Evolutionary conservation across 1,140 invertebrate genomes (phyloP).

Genomic region (Latrodectus geometricus): DNA sequence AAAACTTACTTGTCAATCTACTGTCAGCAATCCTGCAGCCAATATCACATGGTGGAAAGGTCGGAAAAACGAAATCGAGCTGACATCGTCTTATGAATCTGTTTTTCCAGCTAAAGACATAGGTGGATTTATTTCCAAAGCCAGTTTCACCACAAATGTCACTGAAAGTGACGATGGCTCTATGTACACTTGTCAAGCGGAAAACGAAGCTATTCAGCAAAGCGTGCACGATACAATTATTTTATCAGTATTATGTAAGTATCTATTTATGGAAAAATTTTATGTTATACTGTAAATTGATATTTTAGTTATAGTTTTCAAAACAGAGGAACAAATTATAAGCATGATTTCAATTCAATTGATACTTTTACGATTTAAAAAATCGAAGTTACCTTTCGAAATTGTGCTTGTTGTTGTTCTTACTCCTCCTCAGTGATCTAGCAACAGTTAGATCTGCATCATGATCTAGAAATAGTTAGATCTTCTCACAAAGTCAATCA

Average conservation of each 20-base stretch:
- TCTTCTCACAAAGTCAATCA: no score
- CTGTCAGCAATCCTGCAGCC: slow-evolving; percentile 92
- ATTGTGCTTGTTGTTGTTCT: no score
- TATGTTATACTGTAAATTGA: no score
- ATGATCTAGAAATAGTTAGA: no score
- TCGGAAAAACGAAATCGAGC: slow-evolving; percentile 69
- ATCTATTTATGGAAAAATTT: no score
- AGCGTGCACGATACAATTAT: slow-evolving; percentile 87
- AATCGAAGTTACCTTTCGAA: no score
- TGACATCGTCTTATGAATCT: slow-evolving; percentile 76
- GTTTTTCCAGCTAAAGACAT: slow-evolving; percentile 81
- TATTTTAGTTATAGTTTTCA: no score
- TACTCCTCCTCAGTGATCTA: no score
- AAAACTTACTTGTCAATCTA: slow-evolving; percentile 85
- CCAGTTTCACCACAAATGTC: slow-evolving; percentile 83
- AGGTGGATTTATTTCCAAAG: slow-evolving; percentile 84
- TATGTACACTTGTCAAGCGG: slow-evolving; percentile 92
- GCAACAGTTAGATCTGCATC: no score
- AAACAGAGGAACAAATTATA: no score
- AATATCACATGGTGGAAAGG: slow-evolving; percentile 91
- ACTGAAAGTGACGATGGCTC: slow-evolving; percentile 82
- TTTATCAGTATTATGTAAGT: slow-evolving; percentile 91
- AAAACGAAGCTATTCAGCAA: slow-evolving; percentile 83
- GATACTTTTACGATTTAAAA: no score
- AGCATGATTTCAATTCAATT: no score